Evolutionary conservation across 2,888 invertebrate genomes (phyloP), one percentile per base, ranked within the genome.

Genomic region (Ptychoptera contaminata): DNA sequence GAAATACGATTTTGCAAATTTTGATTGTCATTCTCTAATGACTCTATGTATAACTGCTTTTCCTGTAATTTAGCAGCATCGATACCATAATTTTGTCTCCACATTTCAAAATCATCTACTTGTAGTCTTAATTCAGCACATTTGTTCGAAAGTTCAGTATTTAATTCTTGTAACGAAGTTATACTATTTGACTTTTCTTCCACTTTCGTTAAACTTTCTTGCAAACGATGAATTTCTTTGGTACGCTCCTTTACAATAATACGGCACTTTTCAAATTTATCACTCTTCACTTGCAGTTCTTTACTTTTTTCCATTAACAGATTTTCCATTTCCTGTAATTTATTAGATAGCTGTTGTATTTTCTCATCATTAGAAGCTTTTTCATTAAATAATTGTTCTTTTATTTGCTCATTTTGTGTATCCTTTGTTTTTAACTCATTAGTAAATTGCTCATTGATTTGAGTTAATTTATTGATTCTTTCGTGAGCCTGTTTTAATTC

Each of bases 21-120:
- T 2, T 60, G 64, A 42, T 80, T 69, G 55, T 83, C 82, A 29
- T 69, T 62, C 59, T 84, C 80, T 46, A 83, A 65, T 35, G 73
- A 77, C 60, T 85, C 84, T 45, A 83, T 78, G 49, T 78, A 79
- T 40, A 79, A 69, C 56, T 82, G 79, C 48, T 80, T 69, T 59
- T 85, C 83, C 57, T 80, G 79, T 10, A 85, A 60, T 62, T 83
- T 84, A 2, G 79, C 78, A 48, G 23, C 23, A 23, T 79, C 61
- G 9, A 61, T 60, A 45, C 62, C 62, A 47, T 23, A 23, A 7
- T 23, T 23, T 23, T 23, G 23, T 23, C 23, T 23, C 23, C 23
- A 23, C 23, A 23, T 23, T 23, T 23, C 23, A 23, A 23, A 23
- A 23, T 23, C 23, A 23, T 23, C 23, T 23, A 23, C 23, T 23